Conservation (phyloP, 1,140 invertebrate genomes). For the Lerema accius region DNA sequence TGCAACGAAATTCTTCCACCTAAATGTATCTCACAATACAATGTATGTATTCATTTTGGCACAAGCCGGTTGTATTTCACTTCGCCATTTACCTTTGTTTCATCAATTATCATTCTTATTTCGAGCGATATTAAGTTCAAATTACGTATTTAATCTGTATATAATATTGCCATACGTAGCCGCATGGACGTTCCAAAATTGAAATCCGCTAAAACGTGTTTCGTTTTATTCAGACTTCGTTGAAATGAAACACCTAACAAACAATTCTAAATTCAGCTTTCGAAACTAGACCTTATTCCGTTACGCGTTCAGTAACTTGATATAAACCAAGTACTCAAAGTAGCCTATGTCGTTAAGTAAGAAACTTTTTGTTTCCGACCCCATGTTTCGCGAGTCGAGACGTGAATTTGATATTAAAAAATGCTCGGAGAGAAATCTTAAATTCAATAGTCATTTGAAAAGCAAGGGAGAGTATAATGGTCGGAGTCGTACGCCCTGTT, state of each 20-base stretch:
- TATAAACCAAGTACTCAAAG: slow-evolving; percentile 45
- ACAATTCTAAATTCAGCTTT: slow-evolving; percentile 49
- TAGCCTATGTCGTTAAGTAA: slow-evolving; percentile 53
- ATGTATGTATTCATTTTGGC: slow-evolving; percentile 52
- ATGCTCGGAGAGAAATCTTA: slow-evolving; percentile 76
- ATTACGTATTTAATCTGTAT: slow-evolving; percentile 40
- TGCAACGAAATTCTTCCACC: slow-evolving; percentile 23
- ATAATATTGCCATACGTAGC: slow-evolving; percentile 27
- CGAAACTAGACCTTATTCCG: slow-evolving; percentile 70
- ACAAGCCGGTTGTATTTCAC: slow-evolving; percentile 59
- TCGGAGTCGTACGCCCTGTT: slow-evolving; percentile 72
- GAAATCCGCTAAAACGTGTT: slow-evolving; percentile 71
- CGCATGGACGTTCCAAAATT: slow-evolving; percentile 48
- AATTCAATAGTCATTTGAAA: slow-evolving; percentile 80
- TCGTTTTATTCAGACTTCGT: slow-evolving; percentile 58
- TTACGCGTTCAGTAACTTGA: slow-evolving; percentile 50
- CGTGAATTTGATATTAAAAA: slow-evolving; percentile 78
- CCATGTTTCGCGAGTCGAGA: slow-evolving; percentile 67
- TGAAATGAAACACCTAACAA: slow-evolving; percentile 55
- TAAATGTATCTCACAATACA: slow-evolving; percentile 38
- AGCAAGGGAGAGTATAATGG: slow-evolving; percentile 70
- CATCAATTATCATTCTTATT: slow-evolving; percentile 44
- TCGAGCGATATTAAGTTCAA: slow-evolving; percentile 51
- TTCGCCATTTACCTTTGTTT: slow-evolving; percentile 41
- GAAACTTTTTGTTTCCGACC: slow-evolving; percentile 69